Base-by-base conservation (phyloP, 2,888 invertebrate species). In the Sycophila texana region DNA sequence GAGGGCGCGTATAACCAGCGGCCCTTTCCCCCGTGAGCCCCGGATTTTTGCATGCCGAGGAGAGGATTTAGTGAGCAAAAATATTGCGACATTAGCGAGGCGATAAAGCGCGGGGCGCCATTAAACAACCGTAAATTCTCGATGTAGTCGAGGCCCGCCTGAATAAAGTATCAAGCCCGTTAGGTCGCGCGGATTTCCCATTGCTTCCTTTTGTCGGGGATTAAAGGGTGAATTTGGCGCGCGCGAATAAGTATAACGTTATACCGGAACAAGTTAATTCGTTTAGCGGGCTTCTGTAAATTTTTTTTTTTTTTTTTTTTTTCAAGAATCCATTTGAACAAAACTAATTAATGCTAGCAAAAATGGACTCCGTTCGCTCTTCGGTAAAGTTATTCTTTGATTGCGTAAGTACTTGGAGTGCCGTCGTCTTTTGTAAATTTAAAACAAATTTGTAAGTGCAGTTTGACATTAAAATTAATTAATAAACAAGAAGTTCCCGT, bases 31-130 rank as follows among this genome's bases (percentile, higher is more conserved):
- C 14, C 7, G 22, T 22, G 14, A 12, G 26, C n/a, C 26, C 47
- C 58, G 57, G 68, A 61, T 76, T 70, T 76, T 63, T 55, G 61
- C 75, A 68, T 70, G 61, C 61, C 39, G 39, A 83, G 83, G 83
- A 16, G 7, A n/a, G 39, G 18, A 85, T 86, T 85, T 84, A 83
- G 81, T 77, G 81, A 70, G 61, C 39, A 39, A 80, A 82, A 83
- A 83, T 83, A 81, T 81, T 65, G 49, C 12, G 22, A 10, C 49
- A 16, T 18, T n/a, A 12, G 60, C 13, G 61, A n/a, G 20, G 14
- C 22, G 67, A 49, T 49, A 58, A 67, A 67, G 22, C 49, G 14
- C 26, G 39, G 49, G 57, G 49, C 49, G 39, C 22, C 66, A 66
- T 77, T 66, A 77, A 72, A 77, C n/a, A 20, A 30, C 39, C 51